Evolutionary conservation across 2,797 vertebrate species (phyloP), one percentile per base, ranked within the genome.

Genomic region (Amniataba percoides): DNA sequence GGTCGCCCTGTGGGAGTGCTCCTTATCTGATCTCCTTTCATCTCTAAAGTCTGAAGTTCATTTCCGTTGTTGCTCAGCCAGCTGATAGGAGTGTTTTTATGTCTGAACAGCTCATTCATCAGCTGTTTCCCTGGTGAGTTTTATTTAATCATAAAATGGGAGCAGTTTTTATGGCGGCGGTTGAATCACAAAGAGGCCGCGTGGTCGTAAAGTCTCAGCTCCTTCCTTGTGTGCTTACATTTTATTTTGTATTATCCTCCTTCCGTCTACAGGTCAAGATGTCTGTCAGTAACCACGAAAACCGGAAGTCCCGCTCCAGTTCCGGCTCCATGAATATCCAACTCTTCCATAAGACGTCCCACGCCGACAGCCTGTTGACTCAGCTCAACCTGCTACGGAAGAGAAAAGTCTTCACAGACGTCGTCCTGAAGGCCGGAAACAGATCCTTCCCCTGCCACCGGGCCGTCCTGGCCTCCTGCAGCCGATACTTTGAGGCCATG

Each of bases 301-400:
- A 97, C 89, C 92, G 96, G 64, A 97, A 97, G 83, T 97, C 96
- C 15, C 95, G 96, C 68, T 96, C 96, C 6, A 97, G 96, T 76
- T 95, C 95, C 0, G 96, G 96, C 57, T 96, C 96, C 25, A 97
- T 97, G 96, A 97, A 97, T 81, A 96, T 97, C 81, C 95, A 96
- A 0, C 94, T 97, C 27, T 97, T 96, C 89, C 96, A 97, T 89
- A 97, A 97, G 87, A 95, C 95, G 0, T 94, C 96, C 3, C 96
- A 96, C 2, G 95, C 96, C 0, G 96, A 97, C 91, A 96, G 96
- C 76, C 85, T 97, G 58, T 84, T 97, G 80, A 96, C 95, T n/a
- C 96, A 96, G 36, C 95, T 97, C 68, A 96, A 96, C 88, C 92
- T 96, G 66, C 88, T 97, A 21, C 96, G 96, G 69, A 96, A 96